These are phyloP conservation scores for Acropora yongei DNA, from an alignment of 64 coral and sea anemone species.

Conservation along the genomic window DNA sequence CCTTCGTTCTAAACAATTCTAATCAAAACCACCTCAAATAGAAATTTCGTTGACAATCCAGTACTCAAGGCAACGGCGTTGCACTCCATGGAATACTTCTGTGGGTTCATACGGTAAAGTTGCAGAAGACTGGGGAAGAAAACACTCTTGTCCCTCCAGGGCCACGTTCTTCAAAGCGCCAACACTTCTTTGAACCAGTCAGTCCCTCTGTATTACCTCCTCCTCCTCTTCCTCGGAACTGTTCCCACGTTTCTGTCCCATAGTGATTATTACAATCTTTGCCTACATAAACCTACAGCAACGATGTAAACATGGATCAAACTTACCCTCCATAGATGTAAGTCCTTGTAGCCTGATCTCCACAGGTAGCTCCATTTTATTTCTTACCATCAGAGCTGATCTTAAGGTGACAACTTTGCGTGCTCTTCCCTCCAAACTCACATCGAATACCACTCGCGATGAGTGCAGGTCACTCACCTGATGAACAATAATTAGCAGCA, in stretches of 20 bases:
- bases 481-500: neutral
- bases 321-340: conserved; percentile 70
- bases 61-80: too few relatives aligned
- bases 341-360: conserved; percentile 83
- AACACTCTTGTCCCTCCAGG: too few relatives aligned
- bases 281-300: neutral
- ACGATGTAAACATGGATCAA: neutral
- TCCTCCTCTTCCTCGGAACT: too few relatives aligned
- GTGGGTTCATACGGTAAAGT: too few relatives aligned
- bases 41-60: too few relatives aligned
- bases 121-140: too few relatives aligned
- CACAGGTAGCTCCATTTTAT: conserved; percentile 88
- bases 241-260: neutral
- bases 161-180: too few relatives aligned
- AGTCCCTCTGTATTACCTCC: too few relatives aligned
- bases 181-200: too few relatives aligned
- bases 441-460: conserved; percentile 91
- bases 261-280: neutral
- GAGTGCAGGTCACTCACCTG: conserved; percentile 78
- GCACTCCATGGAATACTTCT: too few relatives aligned
- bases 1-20: too few relatives aligned
- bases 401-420: conserved; percentile 92
- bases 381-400: conserved; percentile 84
- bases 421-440: conserved; percentile 87
- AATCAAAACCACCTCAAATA: too few relatives aligned